Evolutionary conservation across 2,888 invertebrate genomes (phyloP).

Genomic region (Formica aserva): DNA sequence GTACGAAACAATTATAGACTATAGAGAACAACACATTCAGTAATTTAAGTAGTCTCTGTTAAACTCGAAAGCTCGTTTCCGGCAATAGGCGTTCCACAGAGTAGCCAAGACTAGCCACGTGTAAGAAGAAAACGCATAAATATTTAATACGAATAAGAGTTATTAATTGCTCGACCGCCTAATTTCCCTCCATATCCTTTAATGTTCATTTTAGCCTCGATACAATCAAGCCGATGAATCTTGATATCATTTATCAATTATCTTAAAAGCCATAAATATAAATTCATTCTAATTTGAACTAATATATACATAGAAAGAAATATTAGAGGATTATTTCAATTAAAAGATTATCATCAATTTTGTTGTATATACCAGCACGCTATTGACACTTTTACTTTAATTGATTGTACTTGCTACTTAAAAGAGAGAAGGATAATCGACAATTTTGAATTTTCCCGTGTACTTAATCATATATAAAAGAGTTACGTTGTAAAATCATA

Average conservation of each 20-base stretch:
- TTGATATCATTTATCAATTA: not conserved
- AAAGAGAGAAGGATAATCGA: not conserved
- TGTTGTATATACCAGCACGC: not conserved
- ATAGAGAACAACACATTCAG: slow-evolving; percentile 8
- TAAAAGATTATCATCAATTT: not conserved
- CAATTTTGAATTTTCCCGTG: not conserved
- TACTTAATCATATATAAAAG: not conserved
- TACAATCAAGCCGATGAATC: not conserved
- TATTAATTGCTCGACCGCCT: slow-evolving; percentile 25
- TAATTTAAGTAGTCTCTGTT: slow-evolving; percentile 16
- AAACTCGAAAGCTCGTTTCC: slow-evolving; percentile 47
- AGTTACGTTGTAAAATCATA: not conserved
- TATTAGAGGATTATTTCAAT: not conserved
- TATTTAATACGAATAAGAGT: slow-evolving; percentile 44
- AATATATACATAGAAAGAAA: not conserved
- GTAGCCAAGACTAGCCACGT: slow-evolving; percentile 42
- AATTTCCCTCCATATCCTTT: not conserved
- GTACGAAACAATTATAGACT: slow-evolving; percentile 42
- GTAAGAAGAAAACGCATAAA: slow-evolving; percentile 23
- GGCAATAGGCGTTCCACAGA: slow-evolving; percentile 30
- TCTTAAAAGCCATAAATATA: not conserved
- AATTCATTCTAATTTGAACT: not conserved
- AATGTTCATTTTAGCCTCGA: not conserved
- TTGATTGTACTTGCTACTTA: not conserved
- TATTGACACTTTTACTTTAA: not conserved